Percentiles rank a stretch among this genome's conserved stretches.
These are phyloP conservation scores for Aplodontia rufa DNA, from an alignment of 2,113 vertebrate genomes.

Conservation along the genomic window DNA sequence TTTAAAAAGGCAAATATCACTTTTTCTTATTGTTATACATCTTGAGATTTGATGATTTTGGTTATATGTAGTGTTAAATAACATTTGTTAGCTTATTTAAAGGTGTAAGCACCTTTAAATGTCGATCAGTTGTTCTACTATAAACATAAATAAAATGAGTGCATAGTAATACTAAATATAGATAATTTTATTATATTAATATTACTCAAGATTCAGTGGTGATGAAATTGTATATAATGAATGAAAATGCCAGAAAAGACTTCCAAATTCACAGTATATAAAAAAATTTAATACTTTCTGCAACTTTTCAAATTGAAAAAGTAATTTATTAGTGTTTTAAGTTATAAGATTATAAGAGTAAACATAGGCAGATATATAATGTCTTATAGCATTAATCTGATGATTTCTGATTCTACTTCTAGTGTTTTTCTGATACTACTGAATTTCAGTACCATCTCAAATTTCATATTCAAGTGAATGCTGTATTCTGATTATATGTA, in stretches of 20 bases:
- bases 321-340: background rate
- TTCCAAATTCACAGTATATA: background rate
- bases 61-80: background rate
- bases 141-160: slow-evolving; percentile 64
- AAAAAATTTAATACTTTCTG: background rate
- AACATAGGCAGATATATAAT: background rate
- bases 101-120: slow-evolving; percentile 65
- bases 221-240: slow-evolving; percentile 73
- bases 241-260: slow-evolving; percentile 40
- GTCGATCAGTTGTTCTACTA: slow-evolving; percentile 56
- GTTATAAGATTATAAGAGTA: background rate
- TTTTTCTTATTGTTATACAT: background rate
- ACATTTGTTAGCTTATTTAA: slow-evolving; percentile 71
- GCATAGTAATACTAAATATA: slow-evolving; percentile 4
- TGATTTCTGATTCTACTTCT: background rate
- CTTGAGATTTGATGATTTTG: slow-evolving; percentile 67
- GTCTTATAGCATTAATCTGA: background rate
- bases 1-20: slow-evolving; percentile 64
- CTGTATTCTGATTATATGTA: too few species aligned
- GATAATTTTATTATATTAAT: slow-evolving; percentile 22
- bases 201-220: slow-evolving; percentile 45
- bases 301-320: background rate
- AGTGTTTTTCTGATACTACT: background rate
- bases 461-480: background rate
- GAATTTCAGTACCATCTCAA: background rate